Conservation (phyloP, 1,140 invertebrate genomes). For the Cardiocondyla obscurior region DNA sequence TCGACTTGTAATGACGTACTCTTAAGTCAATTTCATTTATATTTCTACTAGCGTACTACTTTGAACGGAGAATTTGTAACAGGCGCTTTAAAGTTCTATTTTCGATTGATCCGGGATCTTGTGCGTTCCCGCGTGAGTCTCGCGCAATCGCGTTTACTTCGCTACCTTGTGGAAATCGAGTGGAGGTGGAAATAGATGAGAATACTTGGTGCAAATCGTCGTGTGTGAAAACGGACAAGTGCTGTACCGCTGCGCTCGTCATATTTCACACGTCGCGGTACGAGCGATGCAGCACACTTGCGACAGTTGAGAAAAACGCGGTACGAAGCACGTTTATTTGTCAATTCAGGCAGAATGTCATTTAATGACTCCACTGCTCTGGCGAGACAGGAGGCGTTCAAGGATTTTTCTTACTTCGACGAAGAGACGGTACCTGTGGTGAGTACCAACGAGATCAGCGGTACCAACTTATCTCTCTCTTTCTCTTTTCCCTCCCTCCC, state of each 20-base stretch:
- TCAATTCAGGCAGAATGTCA: conserved; percentile 28
- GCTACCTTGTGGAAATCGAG: not conserved
- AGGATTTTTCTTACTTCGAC: conserved; percentile 75
- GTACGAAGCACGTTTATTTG: not conserved
- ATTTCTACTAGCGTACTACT: too few species aligned
- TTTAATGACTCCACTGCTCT: conserved; percentile 55
- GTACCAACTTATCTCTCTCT: not conserved
- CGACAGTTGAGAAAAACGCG: not conserved
- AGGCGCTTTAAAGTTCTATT: not conserved
- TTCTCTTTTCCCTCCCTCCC: too few species aligned
- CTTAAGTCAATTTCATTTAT: too few species aligned
- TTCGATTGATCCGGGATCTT: not conserved
- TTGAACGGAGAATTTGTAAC: too few species aligned
- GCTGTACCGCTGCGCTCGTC: not conserved
- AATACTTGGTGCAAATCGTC: conserved; percentile 2
- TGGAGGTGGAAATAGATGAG: not conserved
- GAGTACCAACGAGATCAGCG: conserved; percentile 58
- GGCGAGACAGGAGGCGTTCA: conserved; percentile 71
- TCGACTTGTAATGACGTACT: not conserved
- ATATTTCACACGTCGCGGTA: not conserved
- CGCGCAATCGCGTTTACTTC: not conserved
- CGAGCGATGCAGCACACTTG: not conserved
- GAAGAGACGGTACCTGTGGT: conserved; percentile 73
- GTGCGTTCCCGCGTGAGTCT: not conserved
- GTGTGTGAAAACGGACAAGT: not conserved